Base-by-base conservation (phyloP, 2,888 invertebrate species). In the Tetanocera ferruginea region DNA sequence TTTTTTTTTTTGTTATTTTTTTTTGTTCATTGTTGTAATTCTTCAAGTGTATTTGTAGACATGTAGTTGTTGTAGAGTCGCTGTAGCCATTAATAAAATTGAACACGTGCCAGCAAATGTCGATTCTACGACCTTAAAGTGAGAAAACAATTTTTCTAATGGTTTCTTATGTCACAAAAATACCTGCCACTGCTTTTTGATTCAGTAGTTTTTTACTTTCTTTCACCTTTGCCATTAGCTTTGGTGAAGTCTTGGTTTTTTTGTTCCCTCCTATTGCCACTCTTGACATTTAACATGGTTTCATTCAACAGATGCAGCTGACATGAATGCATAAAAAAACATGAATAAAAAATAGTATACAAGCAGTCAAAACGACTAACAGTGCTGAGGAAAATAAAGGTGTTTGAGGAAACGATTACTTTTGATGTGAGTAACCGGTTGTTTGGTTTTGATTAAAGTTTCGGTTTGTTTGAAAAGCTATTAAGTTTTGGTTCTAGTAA, bases 61-160 rank as follows among this genome's bases (percentile, higher is more conserved):
- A 25, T 64, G 31, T 11, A 17, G 28, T 28, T 62, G 31, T 8
- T 31, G 8, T 49, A 6, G 28, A n/a, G 25, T 51, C 49, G 49
- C 51, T 11, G 31, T 34, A 70, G 66, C 78, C 78, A 80, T 80
- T 80, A 80, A 80, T 80, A 80, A 78, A 80, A 80, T 80, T 80
- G 78, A 80, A 80, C 78, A 76, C 77, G 78, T 77, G 74, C 75
- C 79, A 70, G 73, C 60, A 55, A n/a, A 64, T 71, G 74, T 73
- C 51, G 52, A 73, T 43, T 76, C 62, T 73, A 67, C 52, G 19
- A 62, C 25, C 43, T 19, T 72, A 75, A 52, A 55, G 72, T 43
- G 75, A 66, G 60, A 76, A 79, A 72, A 77, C 77, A 75, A 79
- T 77, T 72, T 77, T 70, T 72, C 60, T 77, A 79, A 79, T 79